Conservation (phyloP, 2,113 vertebrate species). For the Phaethornis superciliosus region DNA sequence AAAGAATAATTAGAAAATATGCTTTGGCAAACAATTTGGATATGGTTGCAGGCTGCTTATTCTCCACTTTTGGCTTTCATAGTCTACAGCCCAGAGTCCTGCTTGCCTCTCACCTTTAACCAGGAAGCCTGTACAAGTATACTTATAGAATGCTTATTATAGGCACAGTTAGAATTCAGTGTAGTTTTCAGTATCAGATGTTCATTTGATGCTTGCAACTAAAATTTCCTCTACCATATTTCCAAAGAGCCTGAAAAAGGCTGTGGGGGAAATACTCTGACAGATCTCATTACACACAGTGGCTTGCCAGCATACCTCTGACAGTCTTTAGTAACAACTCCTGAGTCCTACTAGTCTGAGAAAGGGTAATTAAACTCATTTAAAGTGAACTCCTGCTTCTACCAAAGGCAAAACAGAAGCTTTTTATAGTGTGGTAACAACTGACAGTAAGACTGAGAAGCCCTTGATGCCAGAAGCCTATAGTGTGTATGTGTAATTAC, state of each 20-base stretch:
- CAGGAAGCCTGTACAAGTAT: neutral
- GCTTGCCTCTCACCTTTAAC: neutral
- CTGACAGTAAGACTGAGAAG: slow-evolving; percentile 15
- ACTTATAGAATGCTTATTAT: neutral
- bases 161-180: neutral
- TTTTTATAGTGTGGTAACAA: slow-evolving; percentile 26
- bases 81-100: neutral
- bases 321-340: slow-evolving; percentile 35
- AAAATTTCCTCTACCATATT: neutral
- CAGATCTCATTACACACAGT: slow-evolving; percentile 12
- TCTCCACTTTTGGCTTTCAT: neutral
- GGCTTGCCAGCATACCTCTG: slow-evolving; percentile 11
- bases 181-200: neutral
- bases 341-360: neutral
- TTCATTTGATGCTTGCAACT: neutral
- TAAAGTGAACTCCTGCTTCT: neutral
- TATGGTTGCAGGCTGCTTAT: neutral
- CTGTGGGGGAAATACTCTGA: neutral
- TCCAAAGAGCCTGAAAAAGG: slow-evolving; percentile 7
- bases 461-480: neutral
- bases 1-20: neutral
- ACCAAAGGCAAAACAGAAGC: neutral
- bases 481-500: neutral
- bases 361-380: slow-evolving; percentile 29
- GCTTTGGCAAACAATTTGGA: neutral